These are phyloP conservation scores for Brachyptera putata DNA, from an alignment of 2,888 invertebrate genomes.

Conservation along the genomic window DNA sequence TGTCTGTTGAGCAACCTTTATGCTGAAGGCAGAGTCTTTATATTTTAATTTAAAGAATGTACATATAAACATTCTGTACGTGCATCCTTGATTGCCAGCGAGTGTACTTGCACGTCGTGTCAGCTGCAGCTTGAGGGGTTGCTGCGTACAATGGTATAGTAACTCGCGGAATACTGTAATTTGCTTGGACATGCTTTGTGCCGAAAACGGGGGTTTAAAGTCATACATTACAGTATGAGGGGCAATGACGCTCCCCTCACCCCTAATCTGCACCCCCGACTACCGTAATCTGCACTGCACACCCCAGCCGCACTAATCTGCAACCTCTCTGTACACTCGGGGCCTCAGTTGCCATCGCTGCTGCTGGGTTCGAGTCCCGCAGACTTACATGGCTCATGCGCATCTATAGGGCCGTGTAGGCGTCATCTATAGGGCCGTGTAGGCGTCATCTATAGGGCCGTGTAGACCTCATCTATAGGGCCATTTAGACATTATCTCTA, in stretches of 20 bases:
- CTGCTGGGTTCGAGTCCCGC: no score
- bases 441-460: no score
- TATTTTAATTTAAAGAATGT: no score
- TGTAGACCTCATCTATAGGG: no score
- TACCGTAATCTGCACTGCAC: neutral
- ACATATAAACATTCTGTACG: no score
- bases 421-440: no score
- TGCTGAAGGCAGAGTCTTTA: no score
- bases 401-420: no score
- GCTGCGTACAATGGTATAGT: neutral
- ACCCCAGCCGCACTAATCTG: slow-evolving; percentile 2
- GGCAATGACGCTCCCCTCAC: neutral
- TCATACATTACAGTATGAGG: slow-evolving; percentile 12
- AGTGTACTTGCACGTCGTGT: neutral
- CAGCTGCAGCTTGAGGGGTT: slow-evolving; percentile 13
- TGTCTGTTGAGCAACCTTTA: no score
- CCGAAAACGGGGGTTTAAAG: slow-evolving; percentile 18
- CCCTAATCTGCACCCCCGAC: slow-evolving; percentile 11
- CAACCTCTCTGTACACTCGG: neutral
- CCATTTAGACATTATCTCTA: no score
- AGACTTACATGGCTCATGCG: no score
- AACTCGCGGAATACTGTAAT: slow-evolving; percentile 9
- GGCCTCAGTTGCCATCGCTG: neutral
- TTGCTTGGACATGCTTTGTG: slow-evolving; percentile 21
- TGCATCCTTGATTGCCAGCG: neutral